Evolutionary conservation across 2,113 vertebrate genomes (phyloP).

Genomic region (Brienomyrus longianalis): DNA sequence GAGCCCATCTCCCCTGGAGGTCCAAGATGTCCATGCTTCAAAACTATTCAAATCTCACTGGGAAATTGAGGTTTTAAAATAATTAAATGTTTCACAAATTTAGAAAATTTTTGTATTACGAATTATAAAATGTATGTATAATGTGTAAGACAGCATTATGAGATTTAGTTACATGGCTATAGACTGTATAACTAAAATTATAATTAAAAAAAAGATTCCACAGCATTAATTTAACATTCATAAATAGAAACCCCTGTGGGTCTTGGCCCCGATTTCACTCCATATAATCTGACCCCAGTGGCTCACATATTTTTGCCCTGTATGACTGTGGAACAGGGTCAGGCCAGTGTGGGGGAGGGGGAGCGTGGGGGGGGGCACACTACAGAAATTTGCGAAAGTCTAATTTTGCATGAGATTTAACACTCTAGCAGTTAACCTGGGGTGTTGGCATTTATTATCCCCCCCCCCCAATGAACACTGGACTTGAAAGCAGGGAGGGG

Average conservation of each 20-base stretch:
- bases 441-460: conserved; percentile 4
- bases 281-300: background rate
- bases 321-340: background rate
- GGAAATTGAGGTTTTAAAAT: background rate
- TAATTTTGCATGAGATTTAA: conserved; percentile 32
- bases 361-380: background rate
- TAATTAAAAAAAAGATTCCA: background rate
- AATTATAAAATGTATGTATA: background rate
- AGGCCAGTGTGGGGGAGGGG: too few species aligned
- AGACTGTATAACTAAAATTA: background rate
- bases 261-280: background rate
- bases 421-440: conserved; percentile 16
- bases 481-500: background rate
- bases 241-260: background rate
- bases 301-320: background rate
- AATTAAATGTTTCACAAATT: background rate
- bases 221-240: background rate
- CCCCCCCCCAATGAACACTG: background rate
- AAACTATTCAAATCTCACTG: background rate
- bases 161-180: background rate
- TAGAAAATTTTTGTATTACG: background rate
- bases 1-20: background rate
- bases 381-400: conserved; percentile 27
- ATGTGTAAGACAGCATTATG: background rate
- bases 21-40: background rate